Evolutionary conservation across 1,140 invertebrate genomes (phyloP).

Genomic region (Nasonia longicornis): DNA sequence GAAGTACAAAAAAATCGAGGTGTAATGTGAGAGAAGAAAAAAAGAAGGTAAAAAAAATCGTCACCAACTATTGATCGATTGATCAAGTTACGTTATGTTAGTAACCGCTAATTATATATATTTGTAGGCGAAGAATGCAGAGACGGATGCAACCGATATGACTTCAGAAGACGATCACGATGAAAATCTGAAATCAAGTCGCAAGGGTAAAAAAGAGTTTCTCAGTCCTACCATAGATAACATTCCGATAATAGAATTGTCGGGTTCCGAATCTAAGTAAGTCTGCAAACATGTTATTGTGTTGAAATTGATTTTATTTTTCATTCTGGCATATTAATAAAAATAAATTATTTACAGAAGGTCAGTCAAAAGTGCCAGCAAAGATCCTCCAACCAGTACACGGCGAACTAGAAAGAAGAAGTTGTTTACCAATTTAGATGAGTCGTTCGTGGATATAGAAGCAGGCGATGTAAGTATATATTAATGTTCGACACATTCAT

Average conservation of each 20-base stretch:
- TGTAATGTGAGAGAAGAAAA: constrained; percentile 17
- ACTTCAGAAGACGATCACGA: constrained; percentile 53
- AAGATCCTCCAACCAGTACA: constrained; percentile 38
- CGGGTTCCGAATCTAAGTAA: constrained; percentile 54
- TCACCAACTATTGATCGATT: not conserved
- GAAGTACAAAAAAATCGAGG: constrained; percentile 32
- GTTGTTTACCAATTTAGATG: constrained; percentile 49
- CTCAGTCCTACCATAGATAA: constrained; percentile 43
- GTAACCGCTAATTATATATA: constrained; percentile 13
- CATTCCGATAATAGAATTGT: constrained; percentile 53
- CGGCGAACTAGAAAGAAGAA: constrained; percentile 54
- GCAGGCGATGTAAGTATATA: constrained; percentile 45
- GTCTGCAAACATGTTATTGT: not conserved
- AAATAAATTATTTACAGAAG: constrained; percentile 18
- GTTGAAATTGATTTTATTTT: constrained; percentile 12
- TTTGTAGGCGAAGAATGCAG: constrained; percentile 41
- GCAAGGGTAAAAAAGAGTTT: constrained; percentile 30
- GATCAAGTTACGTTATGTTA: not conserved
- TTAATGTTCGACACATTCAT: not conserved
- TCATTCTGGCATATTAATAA: not conserved
- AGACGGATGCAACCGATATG: constrained; percentile 42
- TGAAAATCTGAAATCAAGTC: not conserved
- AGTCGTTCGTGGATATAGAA: constrained; percentile 54
- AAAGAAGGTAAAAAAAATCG: constrained; percentile 28
- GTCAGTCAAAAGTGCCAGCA: constrained; percentile 34